Evolutionary conservation across 2,113 vertebrate species (phyloP), one percentile per base, ranked within the genome.

Genomic region (Neoarius graeffei): DNA sequence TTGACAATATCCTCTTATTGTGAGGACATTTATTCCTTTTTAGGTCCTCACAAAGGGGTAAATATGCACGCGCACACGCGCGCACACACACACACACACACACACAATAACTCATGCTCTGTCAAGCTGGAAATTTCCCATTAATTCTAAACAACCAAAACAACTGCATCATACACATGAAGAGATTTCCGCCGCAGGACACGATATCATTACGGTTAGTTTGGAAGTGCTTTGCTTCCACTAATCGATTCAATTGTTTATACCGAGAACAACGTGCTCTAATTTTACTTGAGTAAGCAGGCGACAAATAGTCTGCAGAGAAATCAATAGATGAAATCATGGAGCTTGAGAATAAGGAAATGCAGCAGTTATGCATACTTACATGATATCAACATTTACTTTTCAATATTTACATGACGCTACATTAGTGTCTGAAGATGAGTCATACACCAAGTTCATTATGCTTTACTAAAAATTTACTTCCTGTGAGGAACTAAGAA

Each of bases 251-350:
- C 90, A 91, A 92, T 91, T 93, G 93, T 92, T 91, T 90, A 89
- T 92, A 92, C 89, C 27, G 89, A n/a, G 13, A 93, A 93, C 91
- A 89, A 83, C 91, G 89, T 91, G 91, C 91, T 93, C 91, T 93
- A 91, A 95, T 95, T 93, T 94, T 93, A 94, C 92, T 93, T 92
- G 92, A 93, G 92, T 95, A 95, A 95, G 93, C 94, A 93, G 94
- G 91, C 94, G 93, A 95, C 94, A 94, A 95, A 94, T 92, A 93
- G 94, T 93, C 88, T 89, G 79, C 89, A 84, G 74, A 91, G 87
- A 91, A 95, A 95, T 95, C 94, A 95, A 94, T 95, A 90, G 92
- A 89, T 88, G 84, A 91, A 93, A 92, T 93, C 91, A 93, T 94
- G 91, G 91, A 71, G 30, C 86, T 66, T 85, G 62, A 27, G 71